A percentile compares a stretch with the other conserved stretches of the same genome.
Conservation (phyloP, 2,113 vertebrate species). For the Panthera uncia region DNA sequence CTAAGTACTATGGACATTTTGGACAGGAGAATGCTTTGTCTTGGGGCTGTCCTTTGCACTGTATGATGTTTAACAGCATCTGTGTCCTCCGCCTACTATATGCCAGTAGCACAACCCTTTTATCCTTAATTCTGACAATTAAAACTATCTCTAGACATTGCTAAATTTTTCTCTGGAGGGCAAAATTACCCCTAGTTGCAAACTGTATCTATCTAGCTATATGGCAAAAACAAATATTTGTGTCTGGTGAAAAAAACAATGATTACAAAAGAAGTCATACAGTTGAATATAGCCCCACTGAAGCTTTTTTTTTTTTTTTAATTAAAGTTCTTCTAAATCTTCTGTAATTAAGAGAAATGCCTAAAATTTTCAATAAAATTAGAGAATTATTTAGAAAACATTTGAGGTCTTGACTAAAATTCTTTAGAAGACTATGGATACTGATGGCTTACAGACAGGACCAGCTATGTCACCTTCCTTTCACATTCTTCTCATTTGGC, state of each 20-base stretch:
- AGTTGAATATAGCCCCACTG: not conserved
- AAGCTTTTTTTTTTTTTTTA: not conserved
- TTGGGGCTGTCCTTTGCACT: not conserved
- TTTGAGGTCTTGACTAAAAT: not conserved
- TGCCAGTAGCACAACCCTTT: not conserved
- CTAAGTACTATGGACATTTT: rapidly evolving
- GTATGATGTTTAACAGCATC: not conserved
- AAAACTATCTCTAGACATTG: too few relatives aligned
- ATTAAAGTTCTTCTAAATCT: not conserved
- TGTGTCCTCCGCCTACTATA: not conserved
- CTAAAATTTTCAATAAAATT: not conserved
- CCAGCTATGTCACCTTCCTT: not conserved
- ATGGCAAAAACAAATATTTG: not conserved
- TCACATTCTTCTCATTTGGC: not conserved
- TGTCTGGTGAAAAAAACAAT: not conserved
- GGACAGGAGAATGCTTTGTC: not conserved
- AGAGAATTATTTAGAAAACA: not conserved
- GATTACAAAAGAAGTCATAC: not conserved
- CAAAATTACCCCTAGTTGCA: not conserved
- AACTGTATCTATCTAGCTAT: not conserved
- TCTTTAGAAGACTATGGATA: not conserved
- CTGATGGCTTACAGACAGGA: not conserved
- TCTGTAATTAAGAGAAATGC: not conserved
- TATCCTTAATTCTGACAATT: not conserved
- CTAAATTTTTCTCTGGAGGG: not conserved